Evolutionary conservation across 2,888 invertebrate species (phyloP).

Genomic region (Eupeodes latifasciatus): DNA sequence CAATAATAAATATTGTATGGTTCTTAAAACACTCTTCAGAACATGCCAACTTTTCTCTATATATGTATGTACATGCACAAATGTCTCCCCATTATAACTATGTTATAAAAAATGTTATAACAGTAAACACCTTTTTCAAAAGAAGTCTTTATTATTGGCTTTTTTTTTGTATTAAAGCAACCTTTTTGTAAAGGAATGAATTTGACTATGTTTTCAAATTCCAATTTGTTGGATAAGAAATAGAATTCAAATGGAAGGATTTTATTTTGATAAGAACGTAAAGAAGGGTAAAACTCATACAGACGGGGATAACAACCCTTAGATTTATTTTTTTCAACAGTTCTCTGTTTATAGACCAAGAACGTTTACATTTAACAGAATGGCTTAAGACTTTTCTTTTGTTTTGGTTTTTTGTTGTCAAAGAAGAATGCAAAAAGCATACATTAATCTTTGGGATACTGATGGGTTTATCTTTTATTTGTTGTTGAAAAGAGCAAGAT

Average conservation of each 20-base stretch:
- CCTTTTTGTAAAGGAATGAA: slow-evolving; percentile 29
- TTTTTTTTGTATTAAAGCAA: slow-evolving; percentile 24
- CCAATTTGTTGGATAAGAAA: slow-evolving; percentile 49
- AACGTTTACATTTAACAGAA: not conserved
- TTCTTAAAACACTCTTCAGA: too few species aligned
- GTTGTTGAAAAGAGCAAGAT: not conserved
- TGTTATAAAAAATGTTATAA: not conserved
- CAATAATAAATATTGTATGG: too few species aligned
- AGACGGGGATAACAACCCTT: not conserved
- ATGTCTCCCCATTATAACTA: too few species aligned
- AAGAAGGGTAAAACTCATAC: slow-evolving; percentile 12
- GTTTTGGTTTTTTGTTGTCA: not conserved
- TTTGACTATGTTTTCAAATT: slow-evolving; percentile 61
- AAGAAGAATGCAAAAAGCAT: slow-evolving; percentile 5
- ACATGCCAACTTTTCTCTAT: too few species aligned
- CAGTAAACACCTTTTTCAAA: slow-evolving; percentile 29
- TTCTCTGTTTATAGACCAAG: not conserved
- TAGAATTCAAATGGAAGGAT: slow-evolving; percentile 54
- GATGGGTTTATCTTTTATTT: not conserved
- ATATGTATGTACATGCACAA: too few species aligned
- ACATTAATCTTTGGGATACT: slow-evolving; percentile 1
- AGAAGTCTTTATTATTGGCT: slow-evolving; percentile 52
- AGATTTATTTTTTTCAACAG: not conserved
- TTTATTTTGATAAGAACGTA: slow-evolving; percentile 6
- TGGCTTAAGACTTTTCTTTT: not conserved